Conservation (phyloP, 2,113 vertebrate genomes). For the Brachypodius melanocephalos region DNA sequence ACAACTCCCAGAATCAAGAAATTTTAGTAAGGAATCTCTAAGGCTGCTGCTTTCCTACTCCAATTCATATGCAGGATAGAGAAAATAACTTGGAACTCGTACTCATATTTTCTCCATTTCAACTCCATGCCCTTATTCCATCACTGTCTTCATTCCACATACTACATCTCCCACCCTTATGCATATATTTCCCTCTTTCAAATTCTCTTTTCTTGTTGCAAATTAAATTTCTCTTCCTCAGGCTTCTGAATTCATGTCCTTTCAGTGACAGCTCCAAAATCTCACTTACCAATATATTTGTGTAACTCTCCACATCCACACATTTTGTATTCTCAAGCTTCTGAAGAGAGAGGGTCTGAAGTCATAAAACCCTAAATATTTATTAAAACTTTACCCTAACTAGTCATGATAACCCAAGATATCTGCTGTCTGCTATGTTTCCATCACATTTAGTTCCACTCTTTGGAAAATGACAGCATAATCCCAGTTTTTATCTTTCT, state of each 20-base stretch:
- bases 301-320: background rate
- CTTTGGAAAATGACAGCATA: background rate
- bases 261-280: background rate
- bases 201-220: background rate
- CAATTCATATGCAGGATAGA: background rate
- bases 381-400: background rate
- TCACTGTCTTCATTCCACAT: background rate
- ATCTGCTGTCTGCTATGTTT: background rate
- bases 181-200: background rate
- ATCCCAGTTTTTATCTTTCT: background rate
- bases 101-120: background rate
- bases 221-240: background rate
- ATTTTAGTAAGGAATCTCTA: background rate
- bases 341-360: background rate
- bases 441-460: background rate
- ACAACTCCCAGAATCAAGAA: background rate
- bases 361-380: background rate
- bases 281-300: background rate
- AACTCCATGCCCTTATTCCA: background rate
- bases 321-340: background rate
- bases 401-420: background rate
- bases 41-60: background rate
- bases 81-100: background rate
- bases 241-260: background rate
- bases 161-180: background rate